Conservation (phyloP, 1,140 invertebrate genomes). For the Drosophila saltans region DNA sequence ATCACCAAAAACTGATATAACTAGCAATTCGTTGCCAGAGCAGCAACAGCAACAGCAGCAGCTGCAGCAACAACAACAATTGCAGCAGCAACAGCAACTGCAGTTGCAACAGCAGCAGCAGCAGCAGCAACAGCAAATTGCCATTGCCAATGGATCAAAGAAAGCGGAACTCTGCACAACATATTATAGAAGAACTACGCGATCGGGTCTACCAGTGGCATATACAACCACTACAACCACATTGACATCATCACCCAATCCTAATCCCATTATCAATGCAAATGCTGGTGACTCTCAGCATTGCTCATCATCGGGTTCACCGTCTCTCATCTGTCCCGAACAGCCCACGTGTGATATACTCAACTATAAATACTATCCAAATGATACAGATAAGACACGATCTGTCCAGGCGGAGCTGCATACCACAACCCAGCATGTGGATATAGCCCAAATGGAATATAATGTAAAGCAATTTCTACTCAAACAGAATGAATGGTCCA, state of each 20-base stretch:
- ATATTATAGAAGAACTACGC: constrained; percentile 73
- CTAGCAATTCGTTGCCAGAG: constrained; percentile 62
- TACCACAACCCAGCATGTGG: constrained; percentile 79
- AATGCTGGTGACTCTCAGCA: constrained; percentile 31
- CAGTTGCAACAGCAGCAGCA: neutral
- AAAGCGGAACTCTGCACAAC: constrained; percentile 69
- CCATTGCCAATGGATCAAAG: constrained; percentile 23
- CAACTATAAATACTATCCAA: constrained; percentile 82
- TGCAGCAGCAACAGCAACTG: neutral
- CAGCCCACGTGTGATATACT: constrained; percentile 83
- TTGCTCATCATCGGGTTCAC: constrained; percentile 54
- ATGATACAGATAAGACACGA: constrained; percentile 76
- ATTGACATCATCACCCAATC: neutral
- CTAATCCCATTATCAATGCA: neutral
- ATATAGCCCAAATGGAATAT: constrained; percentile 86
- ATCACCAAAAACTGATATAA: constrained; percentile 73
- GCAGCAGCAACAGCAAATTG: neutral
- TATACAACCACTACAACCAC: constrained; percentile 57
- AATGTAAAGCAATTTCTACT: constrained; percentile 86
- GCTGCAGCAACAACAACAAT: neutral
- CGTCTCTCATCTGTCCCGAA: constrained; percentile 66
- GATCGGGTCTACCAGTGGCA: constrained; percentile 73
- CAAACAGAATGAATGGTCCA: constrained; percentile 86
- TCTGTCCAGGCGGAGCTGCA: constrained; percentile 78
- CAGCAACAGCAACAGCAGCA: constrained; percentile 5